Base-by-base conservation (phyloP, 2,888 invertebrate species). In the Chrysolina oricalcia region DNA sequence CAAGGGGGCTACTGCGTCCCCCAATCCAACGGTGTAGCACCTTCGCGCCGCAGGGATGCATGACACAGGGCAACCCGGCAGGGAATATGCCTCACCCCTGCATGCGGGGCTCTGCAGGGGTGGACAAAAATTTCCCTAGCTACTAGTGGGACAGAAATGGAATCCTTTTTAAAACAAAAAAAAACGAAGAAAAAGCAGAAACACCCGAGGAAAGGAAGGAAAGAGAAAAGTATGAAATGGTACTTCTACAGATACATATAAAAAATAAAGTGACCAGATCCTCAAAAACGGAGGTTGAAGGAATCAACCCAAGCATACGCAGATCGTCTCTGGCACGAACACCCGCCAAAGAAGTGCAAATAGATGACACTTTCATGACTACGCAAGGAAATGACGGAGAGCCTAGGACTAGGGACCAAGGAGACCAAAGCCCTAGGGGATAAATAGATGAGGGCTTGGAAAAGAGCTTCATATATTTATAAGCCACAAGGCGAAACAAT, bases 21-120 rank as follows among this genome's bases (percentile, higher is more conserved):
- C 63, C 40, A 63, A 63, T 63, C 63, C 63, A 63, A 63, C 40
- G 63, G 63, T 63, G 63, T 63, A 63, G 63, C 63, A n/a, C n/a
- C 35, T 27, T 63, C 40, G 63, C n/a, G 63, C 40, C 63, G 40
- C 9, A 40, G n/a, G 63, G 63, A 63, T 63, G 63, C 63, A 27
- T 63, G 6, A 35, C 27, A 63, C 11, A 8, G 2, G 63, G 63
- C 40, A n/a, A 63, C 40, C 62, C 62, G 27, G 62, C 9, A 23
- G 62, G 62, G 27, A 10, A 27, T n/a, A 6, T 23, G 62, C 27
- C 62, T 62, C 23, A 62, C 13, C 62, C 23, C 21, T n/a, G n/a
- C n/a, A n/a, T n/a, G n/a, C n/a, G n/a, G n/a, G n/a, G n/a, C n/a
- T n/a, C n/a, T n/a, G n/a, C 62, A 23, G 27, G 11, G 27, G 40